These are phyloP conservation scores for Scrobipalpa costella DNA, from an alignment of 2,888 invertebrate genomes.

Conservation along the genomic window DNA sequence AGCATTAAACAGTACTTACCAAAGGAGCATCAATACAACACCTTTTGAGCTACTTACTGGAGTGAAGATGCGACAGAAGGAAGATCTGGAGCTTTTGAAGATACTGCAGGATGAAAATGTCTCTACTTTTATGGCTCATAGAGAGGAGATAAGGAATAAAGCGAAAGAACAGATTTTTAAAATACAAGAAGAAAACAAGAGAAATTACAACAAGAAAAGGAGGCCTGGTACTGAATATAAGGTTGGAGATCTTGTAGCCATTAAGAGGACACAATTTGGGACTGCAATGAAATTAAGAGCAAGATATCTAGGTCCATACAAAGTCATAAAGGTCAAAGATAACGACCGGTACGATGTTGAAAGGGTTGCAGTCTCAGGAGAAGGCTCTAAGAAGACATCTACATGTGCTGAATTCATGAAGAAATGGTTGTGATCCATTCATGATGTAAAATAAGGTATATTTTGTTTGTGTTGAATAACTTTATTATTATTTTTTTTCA, in stretches of 20 bases:
- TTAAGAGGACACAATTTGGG: constrained; percentile 35
- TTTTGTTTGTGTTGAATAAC: no score
- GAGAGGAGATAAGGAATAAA: constrained; percentile 27
- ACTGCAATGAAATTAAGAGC: constrained; percentile 30
- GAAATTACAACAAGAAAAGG: constrained; percentile 28
- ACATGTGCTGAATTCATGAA: no score
- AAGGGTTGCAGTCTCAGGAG: constrained; percentile 21
- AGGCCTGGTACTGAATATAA: constrained; percentile 28
- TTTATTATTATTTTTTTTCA: no score
- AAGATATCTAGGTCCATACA: constrained; percentile 30
- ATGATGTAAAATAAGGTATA: no score
- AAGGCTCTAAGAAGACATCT: no score
- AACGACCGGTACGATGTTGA: constrained; percentile 34
- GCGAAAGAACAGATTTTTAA: constrained; percentile 32
- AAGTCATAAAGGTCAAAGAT: constrained; percentile 22
- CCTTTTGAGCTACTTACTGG: no score
- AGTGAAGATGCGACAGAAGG: no score
- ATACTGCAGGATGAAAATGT: no score
- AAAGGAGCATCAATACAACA: no score
- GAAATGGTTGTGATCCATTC: no score
- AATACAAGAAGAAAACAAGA: constrained; percentile 31
- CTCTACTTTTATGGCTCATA: constrained; percentile 25
- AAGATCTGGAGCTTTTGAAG: no score
- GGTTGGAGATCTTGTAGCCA: constrained; percentile 33
- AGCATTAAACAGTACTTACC: no score